Conservation (phyloP, 2,797 vertebrate genomes). For the Schizopygopsis pylzovi region DNA sequence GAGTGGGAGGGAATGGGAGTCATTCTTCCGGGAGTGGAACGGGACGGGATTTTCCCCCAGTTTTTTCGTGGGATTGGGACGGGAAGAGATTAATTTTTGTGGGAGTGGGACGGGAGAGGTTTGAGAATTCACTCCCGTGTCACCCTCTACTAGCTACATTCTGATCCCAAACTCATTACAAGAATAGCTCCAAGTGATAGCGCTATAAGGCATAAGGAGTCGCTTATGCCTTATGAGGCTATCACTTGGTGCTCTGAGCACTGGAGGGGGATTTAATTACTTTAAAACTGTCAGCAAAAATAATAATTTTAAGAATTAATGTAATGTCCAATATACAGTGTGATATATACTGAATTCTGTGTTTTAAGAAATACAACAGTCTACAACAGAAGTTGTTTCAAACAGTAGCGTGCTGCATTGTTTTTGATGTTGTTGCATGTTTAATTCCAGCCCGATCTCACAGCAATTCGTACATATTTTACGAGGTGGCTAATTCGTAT, state of each 20-base stretch:
- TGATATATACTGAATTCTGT: background rate
- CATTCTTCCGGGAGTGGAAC: too few relatives aligned
- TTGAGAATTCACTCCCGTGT: too few relatives aligned
- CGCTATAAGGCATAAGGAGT: background rate
- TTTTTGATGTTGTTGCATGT: background rate
- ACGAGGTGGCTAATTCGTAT: too few relatives aligned
- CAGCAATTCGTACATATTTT: too few relatives aligned
- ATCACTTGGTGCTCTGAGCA: too few relatives aligned
- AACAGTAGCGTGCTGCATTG: background rate
- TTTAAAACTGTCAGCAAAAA: background rate
- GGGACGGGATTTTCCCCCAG: too few relatives aligned
- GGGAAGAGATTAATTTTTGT: too few relatives aligned
- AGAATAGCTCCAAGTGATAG: background rate
- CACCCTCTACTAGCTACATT: background rate
- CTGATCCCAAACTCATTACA: slow-evolving; percentile 9
- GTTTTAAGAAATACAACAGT: background rate
- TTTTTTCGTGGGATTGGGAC: too few relatives aligned
- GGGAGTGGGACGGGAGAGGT: too few relatives aligned
- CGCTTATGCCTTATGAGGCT: too few relatives aligned
- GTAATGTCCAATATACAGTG: background rate
- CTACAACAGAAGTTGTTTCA: background rate
- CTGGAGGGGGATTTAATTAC: too few relatives aligned
- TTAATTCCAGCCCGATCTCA: background rate
- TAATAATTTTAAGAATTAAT: background rate
- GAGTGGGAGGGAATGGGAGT: too few relatives aligned